Percentiles rank a stretch among this genome's conserved stretches.
phyloP scores from a whole-genome alignment of 2,888 invertebrate genomes.

The Xanthia togata region DNA sequence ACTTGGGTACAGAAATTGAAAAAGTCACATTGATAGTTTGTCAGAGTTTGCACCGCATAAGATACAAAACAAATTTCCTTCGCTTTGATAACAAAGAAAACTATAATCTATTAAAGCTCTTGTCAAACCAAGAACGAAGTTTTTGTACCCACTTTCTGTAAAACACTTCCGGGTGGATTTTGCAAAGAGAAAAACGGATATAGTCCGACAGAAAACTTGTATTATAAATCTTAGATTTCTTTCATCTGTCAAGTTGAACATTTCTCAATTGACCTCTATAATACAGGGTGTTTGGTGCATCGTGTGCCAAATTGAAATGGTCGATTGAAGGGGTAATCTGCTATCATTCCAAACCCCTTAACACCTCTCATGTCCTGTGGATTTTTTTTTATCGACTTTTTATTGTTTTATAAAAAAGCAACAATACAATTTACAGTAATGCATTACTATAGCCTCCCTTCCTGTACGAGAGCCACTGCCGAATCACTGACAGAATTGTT shows the following conservation, averaged over 20 bases:
- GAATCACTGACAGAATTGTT: too few species aligned
- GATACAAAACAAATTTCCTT: constrained; percentile 16
- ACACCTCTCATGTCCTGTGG: too few species aligned
- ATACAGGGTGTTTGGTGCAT: too few species aligned
- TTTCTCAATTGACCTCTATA: background rate
- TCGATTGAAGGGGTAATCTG: too few species aligned
- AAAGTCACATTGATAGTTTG: background rate
- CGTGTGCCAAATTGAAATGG: too few species aligned
- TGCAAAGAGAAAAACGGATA: constrained; percentile 37
- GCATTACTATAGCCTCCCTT: too few species aligned
- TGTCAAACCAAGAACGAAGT: constrained; percentile 41
- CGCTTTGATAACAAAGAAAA: constrained; percentile 37
- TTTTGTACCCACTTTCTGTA: constrained; percentile 41
- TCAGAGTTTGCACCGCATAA: background rate
- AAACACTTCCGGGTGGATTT: constrained; percentile 35
- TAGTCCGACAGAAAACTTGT: constrained; percentile 37
- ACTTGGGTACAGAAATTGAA: constrained; percentile 1
- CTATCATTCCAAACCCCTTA: too few species aligned
- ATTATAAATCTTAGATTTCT: constrained; percentile 48
- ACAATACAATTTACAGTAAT: too few species aligned
- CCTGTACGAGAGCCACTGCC: too few species aligned
- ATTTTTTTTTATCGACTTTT: too few species aligned
- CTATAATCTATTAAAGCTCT: constrained; percentile 39
- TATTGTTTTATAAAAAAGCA: too few species aligned
- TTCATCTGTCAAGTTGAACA: constrained; percentile 12